A percentile compares a stretch with the other conserved stretches of the same genome.
These are phyloP conservation scores for Paraescarpia echinospica DNA, from an alignment of 1,140 invertebrate genomes.

Conservation along the genomic window DNA sequence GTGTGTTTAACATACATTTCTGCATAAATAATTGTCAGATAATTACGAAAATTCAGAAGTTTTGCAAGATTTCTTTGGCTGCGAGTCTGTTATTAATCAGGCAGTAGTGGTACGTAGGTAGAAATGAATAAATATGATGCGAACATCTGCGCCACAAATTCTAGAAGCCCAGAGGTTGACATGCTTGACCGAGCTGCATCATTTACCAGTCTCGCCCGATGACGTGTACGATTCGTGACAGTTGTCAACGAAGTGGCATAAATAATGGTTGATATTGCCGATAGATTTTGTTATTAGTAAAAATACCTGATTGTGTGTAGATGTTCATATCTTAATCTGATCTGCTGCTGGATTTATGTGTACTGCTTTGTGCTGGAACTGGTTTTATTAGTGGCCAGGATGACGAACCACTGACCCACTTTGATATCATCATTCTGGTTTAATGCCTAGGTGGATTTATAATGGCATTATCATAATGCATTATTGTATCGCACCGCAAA, in stretches of 20 bases:
- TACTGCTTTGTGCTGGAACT: not conserved
- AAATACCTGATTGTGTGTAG: not conserved
- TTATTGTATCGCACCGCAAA: not conserved
- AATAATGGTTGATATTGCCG: not conserved
- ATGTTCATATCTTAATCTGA: not conserved
- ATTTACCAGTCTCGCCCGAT: not conserved
- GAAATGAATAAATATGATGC: not conserved
- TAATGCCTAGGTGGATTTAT: not conserved
- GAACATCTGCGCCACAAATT: not conserved
- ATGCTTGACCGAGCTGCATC: not conserved
- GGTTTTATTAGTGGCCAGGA: too few species aligned
- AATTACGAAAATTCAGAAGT: not conserved
- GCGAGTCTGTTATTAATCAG: not conserved
- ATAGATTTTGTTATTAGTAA: not conserved
- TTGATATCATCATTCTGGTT: not conserved
- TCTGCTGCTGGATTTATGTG: not conserved
- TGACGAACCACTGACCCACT: not conserved
- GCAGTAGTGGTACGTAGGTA: not conserved
- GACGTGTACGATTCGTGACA: not conserved
- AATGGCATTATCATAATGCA: not conserved
- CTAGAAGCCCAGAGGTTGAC: not conserved
- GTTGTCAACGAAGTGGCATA: not conserved
- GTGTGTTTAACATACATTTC: too few species aligned
- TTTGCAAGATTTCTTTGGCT: not conserved
- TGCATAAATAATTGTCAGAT: too few species aligned